Evolutionary conservation across 2,113 vertebrate species (phyloP).

Genomic region (Carassius carassius): DNA sequence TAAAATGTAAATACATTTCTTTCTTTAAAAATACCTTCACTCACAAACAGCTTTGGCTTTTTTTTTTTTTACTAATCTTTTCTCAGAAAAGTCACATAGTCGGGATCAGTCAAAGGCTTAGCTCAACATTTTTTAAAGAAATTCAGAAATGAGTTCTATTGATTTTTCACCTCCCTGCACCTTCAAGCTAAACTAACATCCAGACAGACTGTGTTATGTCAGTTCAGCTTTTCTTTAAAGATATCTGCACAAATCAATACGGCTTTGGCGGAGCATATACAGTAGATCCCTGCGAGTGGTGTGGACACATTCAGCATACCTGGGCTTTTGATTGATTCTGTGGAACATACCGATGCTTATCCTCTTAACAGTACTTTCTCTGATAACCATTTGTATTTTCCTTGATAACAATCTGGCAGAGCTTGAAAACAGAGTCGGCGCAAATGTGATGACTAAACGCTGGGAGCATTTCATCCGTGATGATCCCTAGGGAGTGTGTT

Average conservation of each 20-base stretch:
- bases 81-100: not conserved
- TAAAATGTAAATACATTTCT: constrained; percentile 1
- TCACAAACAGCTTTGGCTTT: not conserved
- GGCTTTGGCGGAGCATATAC: constrained; percentile 29
- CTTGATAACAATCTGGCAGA: constrained; percentile 40
- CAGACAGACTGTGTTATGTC: constrained; percentile 42
- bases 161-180: constrained; percentile 38
- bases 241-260: constrained; percentile 33
- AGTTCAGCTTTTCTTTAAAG: constrained; percentile 41
- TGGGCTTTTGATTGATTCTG: constrained; percentile 38
- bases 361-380: constrained; percentile 23
- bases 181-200: constrained; percentile 41
- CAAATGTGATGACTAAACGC: constrained; percentile 28
- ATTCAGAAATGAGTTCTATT: constrained; percentile 71
- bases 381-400: constrained; percentile 44
- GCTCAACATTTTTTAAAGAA: constrained; percentile 64
- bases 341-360: constrained; percentile 35
- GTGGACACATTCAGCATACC: constrained; percentile 31
- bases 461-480: constrained; percentile 26
- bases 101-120: constrained; percentile 21
- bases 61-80: not conserved
- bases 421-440: constrained; percentile 24
- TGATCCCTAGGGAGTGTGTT: constrained; percentile 28
- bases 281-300: constrained; percentile 21
- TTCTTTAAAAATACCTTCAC: not conserved